A percentile compares a stretch with the other conserved stretches of the same genome.
phyloP scores from a whole-genome alignment of 2,113 vertebrate genomes.

The Daphoenositta chrysoptera region DNA sequence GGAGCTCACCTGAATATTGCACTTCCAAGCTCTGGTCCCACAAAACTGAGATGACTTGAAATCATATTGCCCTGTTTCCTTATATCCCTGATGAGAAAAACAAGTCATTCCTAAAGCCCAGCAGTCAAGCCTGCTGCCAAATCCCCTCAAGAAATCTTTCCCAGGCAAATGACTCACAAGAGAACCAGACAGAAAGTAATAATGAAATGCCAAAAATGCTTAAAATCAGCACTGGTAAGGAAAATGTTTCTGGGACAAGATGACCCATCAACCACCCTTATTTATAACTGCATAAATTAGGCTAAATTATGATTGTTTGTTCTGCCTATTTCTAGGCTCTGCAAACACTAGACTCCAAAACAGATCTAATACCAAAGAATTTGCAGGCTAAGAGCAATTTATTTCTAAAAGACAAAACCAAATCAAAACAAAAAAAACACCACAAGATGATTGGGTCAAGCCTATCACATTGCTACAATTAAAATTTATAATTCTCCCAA shows the following conservation, averaged over 20 bases:
- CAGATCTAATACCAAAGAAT: background rate
- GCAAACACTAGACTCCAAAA: background rate
- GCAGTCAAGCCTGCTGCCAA: background rate
- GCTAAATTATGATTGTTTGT: background rate
- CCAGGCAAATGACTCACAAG: background rate
- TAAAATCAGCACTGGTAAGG: background rate
- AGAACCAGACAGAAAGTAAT: background rate
- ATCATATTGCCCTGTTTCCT: background rate
- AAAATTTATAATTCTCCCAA: background rate
- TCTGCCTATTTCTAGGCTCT: background rate
- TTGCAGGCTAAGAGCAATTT: background rate
- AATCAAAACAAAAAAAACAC: background rate
- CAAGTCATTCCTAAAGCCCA: background rate
- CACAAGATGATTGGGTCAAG: background rate
- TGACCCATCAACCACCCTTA: background rate
- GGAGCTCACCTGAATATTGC: background rate
- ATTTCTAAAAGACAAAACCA: background rate
- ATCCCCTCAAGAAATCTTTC: background rate
- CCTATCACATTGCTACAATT: rapidly evolving
- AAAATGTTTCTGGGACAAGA: constrained; percentile 1
- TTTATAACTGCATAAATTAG: background rate
- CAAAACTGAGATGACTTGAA: background rate
- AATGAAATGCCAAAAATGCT: background rate
- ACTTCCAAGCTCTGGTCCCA: background rate
- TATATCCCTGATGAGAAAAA: background rate